Evolutionary conservation across 2,113 vertebrate genomes (phyloP), one percentile per base, ranked within the genome.

Genomic region (Colistium nudipinnis): DNA sequence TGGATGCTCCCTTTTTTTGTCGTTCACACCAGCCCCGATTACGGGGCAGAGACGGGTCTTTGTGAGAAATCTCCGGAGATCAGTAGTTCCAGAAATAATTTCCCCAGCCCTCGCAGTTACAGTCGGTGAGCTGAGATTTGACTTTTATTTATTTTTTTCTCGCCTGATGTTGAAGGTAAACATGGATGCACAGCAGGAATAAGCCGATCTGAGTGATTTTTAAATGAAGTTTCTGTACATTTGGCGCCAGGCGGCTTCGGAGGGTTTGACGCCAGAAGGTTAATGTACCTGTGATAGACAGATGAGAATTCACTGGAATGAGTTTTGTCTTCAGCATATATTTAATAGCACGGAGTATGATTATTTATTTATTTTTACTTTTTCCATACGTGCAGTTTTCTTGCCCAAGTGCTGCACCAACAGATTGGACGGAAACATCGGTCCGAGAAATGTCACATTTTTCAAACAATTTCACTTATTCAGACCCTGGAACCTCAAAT

Each of bases 191-290:
- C n/a, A 8, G 2, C 39, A 41, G 17, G 39, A 41, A 41, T 41
- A 17, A 41, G 39, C 17, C 17, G 39, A 6, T 41, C 13, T 16
- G 45, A 16, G 13, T 49, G 20, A 6, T 13, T 51, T 68, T 73
- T 41, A 35, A 62, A 67, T 30, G 22, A 20, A 43, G 24, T 51
- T n/a, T n/a, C n/a, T n/a, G n/a, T 41, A 45, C 43, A 62, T 41
- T 41, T 25, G n/a, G 20, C 3, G 2, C 4, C 7, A 20, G 35
- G 54, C 30, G 22, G 7, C 16, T 41, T 41, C n/a, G 16, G 39
- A 41, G 16, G 39, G 5, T 41, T 16, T 17, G 39, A 16, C 6
- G 39, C 39, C 39, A 41, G 2, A 25, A 25, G 31, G 24, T 55
- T 33, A 31, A 63, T 38, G 27, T 38, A 7, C 1, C 22, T 38